Base-by-base conservation (phyloP, 1,140 invertebrate genomes). In the Galleria mellonella region DNA sequence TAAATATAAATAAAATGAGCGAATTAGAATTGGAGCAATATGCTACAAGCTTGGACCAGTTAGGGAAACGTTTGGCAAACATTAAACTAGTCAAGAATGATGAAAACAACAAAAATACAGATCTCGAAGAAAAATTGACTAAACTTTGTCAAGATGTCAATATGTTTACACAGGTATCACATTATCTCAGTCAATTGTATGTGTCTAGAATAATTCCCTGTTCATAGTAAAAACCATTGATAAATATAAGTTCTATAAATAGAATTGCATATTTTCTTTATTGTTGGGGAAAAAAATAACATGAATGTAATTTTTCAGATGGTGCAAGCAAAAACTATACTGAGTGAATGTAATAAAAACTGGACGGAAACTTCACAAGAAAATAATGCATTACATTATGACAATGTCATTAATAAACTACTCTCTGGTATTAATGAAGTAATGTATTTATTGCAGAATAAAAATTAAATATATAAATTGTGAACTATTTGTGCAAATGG, bases 381-480 rank as follows among this genome's bases (percentile, higher is more conserved):
- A n/a, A 59, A 43, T 8, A 44, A 47, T 28, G 45, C 55, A 11
- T 12, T 75, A 23, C 47, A 62, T 12, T 83, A 77, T 52, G 67
- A 76, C 28, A 62, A 68, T 9, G 58, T 75, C 12, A 65, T 81
- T n/a, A 76, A 63, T 13, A 76, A 78, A 51, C 36, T 83, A 17
- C 51, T 83, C 0, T 47, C 62, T 11, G 63, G 63, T 7, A 65
- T 76, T 12, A 79, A 81, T 63, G 76, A 81, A 53, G 67, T 78
- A 0, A 63, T 62, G 46, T 81, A 72, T 40, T 58, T 83, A 38
- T 38, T 74, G 12, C 69, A 74, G 27, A 76, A 65, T 44, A 75
- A 68, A 43, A 61, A 65, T 17, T 66, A 45, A 63, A 32, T 11
- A 1, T 42, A 4, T n/a, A 36, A 8, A 14, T 9, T 14, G 6